Conservation (phyloP, 1,140 invertebrate genomes). For the Chrysomallon squamiferum region DNA sequence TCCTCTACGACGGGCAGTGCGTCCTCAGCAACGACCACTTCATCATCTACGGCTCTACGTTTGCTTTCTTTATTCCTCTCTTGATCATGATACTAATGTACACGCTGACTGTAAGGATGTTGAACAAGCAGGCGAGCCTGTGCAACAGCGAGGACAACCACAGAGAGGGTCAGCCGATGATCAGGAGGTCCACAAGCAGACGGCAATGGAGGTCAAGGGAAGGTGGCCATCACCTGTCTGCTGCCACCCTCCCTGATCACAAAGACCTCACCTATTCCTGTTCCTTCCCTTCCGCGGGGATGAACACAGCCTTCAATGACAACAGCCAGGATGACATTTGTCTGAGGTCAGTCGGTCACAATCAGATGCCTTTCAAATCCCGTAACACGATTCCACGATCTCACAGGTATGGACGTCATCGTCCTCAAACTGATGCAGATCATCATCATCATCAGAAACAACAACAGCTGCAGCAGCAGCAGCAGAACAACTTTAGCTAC, state of each 20-base stretch:
- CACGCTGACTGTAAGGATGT: conserved; percentile 79
- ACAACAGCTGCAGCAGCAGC: no score
- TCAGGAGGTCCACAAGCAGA: conserved; percentile 42
- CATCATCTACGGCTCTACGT: conserved; percentile 89
- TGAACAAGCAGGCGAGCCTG: conserved; percentile 49
- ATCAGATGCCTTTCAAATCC: no score
- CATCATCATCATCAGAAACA: no score
- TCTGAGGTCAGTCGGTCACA: no score
- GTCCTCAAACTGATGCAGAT: no score
- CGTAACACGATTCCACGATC: no score
- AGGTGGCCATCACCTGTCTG: conserved; percentile 2
- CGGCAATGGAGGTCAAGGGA: conserved; percentile 22
- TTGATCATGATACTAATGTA: conserved; percentile 94
- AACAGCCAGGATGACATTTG: no score
- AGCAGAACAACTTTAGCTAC: not conserved
- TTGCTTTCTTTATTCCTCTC: conserved; percentile 95
- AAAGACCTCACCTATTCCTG: no score
- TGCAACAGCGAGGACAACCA: conserved; percentile 30
- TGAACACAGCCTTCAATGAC: no score
- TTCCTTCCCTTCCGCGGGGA: no score
- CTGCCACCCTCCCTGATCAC: not conserved
- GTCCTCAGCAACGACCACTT: conserved; percentile 69
- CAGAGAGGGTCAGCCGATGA: conserved; percentile 46
- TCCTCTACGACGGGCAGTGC: conserved; percentile 70
- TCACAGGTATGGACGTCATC: no score